A percentile compares a stretch with the other conserved stretches of the same genome.
Conservation (phyloP, 2,888 invertebrate species). For the Campaea margaritaria region DNA sequence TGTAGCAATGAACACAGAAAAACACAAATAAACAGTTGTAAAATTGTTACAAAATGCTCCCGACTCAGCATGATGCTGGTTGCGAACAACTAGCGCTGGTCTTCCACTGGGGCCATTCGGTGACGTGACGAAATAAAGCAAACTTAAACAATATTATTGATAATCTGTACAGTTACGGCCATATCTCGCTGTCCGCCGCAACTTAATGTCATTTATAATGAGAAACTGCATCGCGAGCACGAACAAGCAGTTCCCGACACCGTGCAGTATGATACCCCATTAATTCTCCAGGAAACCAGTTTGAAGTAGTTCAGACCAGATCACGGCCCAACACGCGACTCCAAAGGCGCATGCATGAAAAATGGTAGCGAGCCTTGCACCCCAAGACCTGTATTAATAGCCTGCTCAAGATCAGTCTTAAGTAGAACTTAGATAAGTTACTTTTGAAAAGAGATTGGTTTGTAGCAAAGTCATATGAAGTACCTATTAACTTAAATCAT, state of each 20-base stretch:
- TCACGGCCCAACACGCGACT: slow-evolving; percentile 28
- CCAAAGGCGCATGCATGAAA: slow-evolving; percentile 24
- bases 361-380: slow-evolving; percentile 17
- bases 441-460: too few species aligned
- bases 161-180: background rate
- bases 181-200: slow-evolving; percentile 15
- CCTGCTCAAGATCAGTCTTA: slow-evolving; percentile 3
- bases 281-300: slow-evolving; percentile 28
- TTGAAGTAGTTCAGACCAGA: slow-evolving; percentile 16
- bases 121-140: too few species aligned
- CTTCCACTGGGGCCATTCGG: too few species aligned
- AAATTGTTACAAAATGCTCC: too few species aligned
- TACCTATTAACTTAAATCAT: too few species aligned
- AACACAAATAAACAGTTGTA: too few species aligned
- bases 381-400: background rate
- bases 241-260: slow-evolving; percentile 21
- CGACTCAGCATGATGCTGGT: too few species aligned
- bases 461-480: too few species aligned
- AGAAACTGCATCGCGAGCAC: slow-evolving; percentile 7
- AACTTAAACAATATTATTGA: slow-evolving; percentile 5
- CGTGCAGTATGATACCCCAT: slow-evolving; percentile 35
- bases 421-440: background rate
- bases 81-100: too few species aligned
- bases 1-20: too few species aligned
- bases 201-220: slow-evolving; percentile 26